Base-by-base conservation (phyloP, 2,888 invertebrate species). In the Pachymerium ferrugineum region DNA sequence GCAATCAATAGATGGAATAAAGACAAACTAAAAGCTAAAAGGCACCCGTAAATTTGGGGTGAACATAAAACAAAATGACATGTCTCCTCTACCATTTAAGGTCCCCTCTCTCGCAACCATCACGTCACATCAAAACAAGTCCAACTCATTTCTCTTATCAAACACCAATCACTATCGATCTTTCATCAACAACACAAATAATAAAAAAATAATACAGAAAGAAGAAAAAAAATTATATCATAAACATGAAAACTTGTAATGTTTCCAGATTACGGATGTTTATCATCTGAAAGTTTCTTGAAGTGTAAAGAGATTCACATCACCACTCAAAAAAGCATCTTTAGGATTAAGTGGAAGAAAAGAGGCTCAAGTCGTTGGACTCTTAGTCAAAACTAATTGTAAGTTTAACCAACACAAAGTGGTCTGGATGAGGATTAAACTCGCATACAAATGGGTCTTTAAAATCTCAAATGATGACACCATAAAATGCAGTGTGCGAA, bases 401-500 rank as follows among this genome's bases (percentile, higher is more conserved):
- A 62, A 62, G 62, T 62, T 62, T 62, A 62, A 62, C 62, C 62
- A 62, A 62, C 62, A 10, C 62, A 62, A 62, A 62, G 62, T 62
- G 62, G 62, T 62, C 62, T 62, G 62, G 62, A 62, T 62, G 62
- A 62, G 62, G 62, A 62, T 62, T 62, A 62, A 62, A 62, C 62
- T 62, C 62, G 62, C 28, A 62, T 62, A 28, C 62, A 62, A 62
- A 62, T 62, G 28, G 62, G 0, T 12, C 62, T 12, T 3, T 62
- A 62, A 62, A 25, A 62, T 62, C 62, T 62, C 62, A 5, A 62
- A 62, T 62, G 62, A 62, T 62, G 62, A 62, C 62, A 62, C 62
- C 62, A 62, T 62, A 62, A 62, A 62, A 62, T 62, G 62, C 62
- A 62, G 62, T 25, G 62, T 62, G 62, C 28, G 62, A 62, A 62